These are phyloP conservation scores for Operophtera brumata DNA, from an alignment of 2,888 invertebrate genomes.

Conservation along the genomic window DNA sequence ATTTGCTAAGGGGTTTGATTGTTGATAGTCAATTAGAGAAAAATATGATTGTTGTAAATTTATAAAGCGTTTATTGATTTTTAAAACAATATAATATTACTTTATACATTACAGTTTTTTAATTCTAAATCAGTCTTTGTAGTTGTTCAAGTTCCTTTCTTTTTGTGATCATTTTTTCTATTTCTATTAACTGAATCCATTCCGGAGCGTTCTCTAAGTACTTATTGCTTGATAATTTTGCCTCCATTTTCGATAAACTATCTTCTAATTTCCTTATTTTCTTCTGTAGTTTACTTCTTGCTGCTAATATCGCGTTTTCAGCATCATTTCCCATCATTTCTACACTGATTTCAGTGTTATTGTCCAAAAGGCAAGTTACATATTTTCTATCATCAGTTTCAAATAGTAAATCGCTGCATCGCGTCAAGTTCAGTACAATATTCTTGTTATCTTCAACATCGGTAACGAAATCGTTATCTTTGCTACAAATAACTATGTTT, in stretches of 20 bases:
- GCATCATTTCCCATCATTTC: constrained; percentile 55
- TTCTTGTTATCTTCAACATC: constrained; percentile 56
- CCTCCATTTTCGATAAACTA: constrained; percentile 52
- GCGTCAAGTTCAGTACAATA: constrained; percentile 53
- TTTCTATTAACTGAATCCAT: constrained; percentile 48
- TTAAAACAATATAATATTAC: constrained; percentile 32
- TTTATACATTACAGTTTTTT: constrained; percentile 10
- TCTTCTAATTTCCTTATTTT: constrained; percentile 58
- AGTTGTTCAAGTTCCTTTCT: constrained; percentile 57
- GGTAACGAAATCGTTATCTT: constrained; percentile 41
- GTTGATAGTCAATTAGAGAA: constrained; percentile 58
- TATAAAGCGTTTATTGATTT: constrained; percentile 45
- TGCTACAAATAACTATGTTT: constrained; percentile 46
- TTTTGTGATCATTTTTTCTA: constrained; percentile 51
- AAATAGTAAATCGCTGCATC: constrained; percentile 46
- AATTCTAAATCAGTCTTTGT: constrained; percentile 53
- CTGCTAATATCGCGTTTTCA: constrained; percentile 46
- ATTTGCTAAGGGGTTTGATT: constrained; percentile 38
- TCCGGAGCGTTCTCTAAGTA: constrained; percentile 50
- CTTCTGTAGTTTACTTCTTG: constrained; percentile 53
- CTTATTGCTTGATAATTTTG: constrained; percentile 45
- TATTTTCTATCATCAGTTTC: constrained; percentile 42
- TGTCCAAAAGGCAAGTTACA: constrained; percentile 50
- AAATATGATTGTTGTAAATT: constrained; percentile 49
- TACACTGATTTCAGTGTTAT: constrained; percentile 54